Conservation (phyloP, 64 coral and sea anemone genomes). For the Montipora foliosa region DNA sequence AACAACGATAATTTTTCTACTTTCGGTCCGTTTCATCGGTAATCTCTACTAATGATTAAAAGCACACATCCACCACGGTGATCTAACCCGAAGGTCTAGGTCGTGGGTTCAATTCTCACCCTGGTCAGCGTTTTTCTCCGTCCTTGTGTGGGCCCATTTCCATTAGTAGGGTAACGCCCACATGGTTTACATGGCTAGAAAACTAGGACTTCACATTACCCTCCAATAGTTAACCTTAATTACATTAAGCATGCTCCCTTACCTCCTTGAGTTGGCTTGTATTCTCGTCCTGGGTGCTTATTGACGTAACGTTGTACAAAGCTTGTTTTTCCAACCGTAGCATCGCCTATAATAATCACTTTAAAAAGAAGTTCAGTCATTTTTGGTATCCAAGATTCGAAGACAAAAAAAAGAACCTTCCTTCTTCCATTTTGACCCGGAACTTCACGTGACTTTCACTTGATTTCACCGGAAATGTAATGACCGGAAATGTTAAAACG, state of each 20-base stretch:
- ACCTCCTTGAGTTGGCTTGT: constrained; percentile 96
- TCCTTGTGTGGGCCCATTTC: too few relatives aligned
- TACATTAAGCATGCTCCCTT: background rate
- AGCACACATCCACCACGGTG: too few relatives aligned
- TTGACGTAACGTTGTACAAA: constrained; percentile 91
- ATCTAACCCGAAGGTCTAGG: too few relatives aligned
- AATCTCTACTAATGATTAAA: too few relatives aligned
- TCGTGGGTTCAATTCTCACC: too few relatives aligned
- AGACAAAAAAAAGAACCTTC: background rate
- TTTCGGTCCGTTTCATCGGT: too few relatives aligned
- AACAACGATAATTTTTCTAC: too few relatives aligned
- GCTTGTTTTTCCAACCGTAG: constrained; percentile 92
- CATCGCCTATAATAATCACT: constrained; percentile 93
- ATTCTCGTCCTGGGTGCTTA: constrained; percentile 64
- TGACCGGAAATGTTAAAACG: background rate
- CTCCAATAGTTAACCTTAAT: too few relatives aligned
- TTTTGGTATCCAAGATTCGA: background rate
- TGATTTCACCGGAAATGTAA: background rate
- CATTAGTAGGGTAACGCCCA: too few relatives aligned
- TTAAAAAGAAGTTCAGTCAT: constrained; percentile 98
- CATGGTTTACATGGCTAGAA: too few relatives aligned
- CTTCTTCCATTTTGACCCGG: background rate
- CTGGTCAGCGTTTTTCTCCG: too few relatives aligned
- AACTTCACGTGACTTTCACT: constrained; percentile 62
- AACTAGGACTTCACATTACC: too few relatives aligned